These are phyloP conservation scores for Lutraria lutraria DNA, from an alignment of 2,888 invertebrate species.

Conservation along the genomic window DNA sequence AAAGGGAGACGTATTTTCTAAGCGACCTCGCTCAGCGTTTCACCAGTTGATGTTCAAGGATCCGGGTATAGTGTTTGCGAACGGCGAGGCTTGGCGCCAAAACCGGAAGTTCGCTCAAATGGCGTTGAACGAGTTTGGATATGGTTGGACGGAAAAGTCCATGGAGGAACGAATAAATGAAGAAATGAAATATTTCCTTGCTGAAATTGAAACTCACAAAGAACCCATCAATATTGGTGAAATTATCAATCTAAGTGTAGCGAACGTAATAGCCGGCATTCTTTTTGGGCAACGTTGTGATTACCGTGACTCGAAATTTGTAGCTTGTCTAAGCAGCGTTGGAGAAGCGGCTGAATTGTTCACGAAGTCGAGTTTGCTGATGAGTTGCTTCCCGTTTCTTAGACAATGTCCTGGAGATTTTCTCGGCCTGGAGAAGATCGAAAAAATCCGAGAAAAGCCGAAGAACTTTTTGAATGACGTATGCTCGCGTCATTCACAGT, in stretches of 20 bases:
- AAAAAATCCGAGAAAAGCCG: slow-evolving; percentile 54
- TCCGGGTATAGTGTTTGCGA: slow-evolving; percentile 61
- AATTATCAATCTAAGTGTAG: slow-evolving; percentile 56
- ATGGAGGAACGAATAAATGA: slow-evolving; percentile 68
- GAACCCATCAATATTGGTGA: slow-evolving; percentile 54
- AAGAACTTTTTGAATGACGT: slow-evolving; percentile 49
- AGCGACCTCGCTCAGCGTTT: slow-evolving; percentile 56
- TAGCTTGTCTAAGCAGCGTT: slow-evolving; percentile 56
- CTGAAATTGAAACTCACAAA: slow-evolving; percentile 27
- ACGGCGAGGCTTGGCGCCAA: slow-evolving; percentile 60
- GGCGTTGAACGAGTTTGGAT: slow-evolving; percentile 66
- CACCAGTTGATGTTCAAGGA: slow-evolving; percentile 59
- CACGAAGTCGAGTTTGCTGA: slow-evolving; percentile 50
- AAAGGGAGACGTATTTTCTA: slow-evolving; percentile 57
- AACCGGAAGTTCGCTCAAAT: slow-evolving; percentile 58
- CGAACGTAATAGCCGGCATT: slow-evolving; percentile 64
- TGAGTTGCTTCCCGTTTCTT: slow-evolving; percentile 59
- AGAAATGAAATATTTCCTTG: slow-evolving; percentile 53
- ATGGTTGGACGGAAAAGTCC: slow-evolving; percentile 52
- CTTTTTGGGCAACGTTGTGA: slow-evolving; percentile 63
- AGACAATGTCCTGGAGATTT: slow-evolving; percentile 54
- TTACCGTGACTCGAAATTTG: slow-evolving; percentile 58
- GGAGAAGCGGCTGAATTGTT: slow-evolving; percentile 57
- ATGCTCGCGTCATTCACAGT: slow-evolving; percentile 36
- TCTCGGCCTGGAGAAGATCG: slow-evolving; percentile 54